Evolutionary conservation across 2,113 vertebrate species (phyloP).

Genomic region (Collichthys lucidus): DNA sequence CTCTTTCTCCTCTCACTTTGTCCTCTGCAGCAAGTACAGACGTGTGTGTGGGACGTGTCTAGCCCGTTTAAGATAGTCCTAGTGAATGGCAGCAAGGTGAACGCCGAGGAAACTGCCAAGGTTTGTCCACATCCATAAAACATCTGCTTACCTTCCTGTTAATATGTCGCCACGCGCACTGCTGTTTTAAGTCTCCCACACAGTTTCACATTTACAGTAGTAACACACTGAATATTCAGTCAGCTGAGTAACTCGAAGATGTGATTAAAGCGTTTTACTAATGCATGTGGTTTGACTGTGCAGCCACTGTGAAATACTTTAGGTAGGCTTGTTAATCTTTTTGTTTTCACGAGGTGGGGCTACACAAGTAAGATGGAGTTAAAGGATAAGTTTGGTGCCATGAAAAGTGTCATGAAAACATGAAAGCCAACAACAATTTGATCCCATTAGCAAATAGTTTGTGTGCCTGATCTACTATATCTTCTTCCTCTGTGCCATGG

Average conservation of each 20-base stretch:
- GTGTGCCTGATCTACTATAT: not conserved
- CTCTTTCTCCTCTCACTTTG: constrained; percentile 39
- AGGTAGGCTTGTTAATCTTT: not conserved
- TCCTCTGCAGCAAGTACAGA: constrained; percentile 80
- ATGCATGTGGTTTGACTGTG: not conserved
- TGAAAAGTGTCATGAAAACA: not conserved
- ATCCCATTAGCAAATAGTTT: not conserved
- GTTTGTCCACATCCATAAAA: constrained; percentile 47
- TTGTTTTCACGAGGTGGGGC: not conserved
- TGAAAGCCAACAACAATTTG: not conserved
- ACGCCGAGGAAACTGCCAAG: constrained; percentile 96
- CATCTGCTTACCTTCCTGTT: not conserved
- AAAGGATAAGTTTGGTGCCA: not conserved
- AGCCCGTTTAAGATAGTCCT: constrained; percentile 90
- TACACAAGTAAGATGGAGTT: not conserved
- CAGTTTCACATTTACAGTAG: not conserved
- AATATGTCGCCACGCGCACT: not conserved
- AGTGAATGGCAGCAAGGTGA: constrained; percentile 93
- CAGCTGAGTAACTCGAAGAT: not conserved
- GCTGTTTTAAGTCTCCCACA: not conserved
- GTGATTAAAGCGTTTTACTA: not conserved
- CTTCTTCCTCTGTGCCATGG: not conserved
- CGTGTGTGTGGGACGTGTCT: constrained; percentile 91
- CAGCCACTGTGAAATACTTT: not conserved
- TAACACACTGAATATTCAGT: not conserved